A percentile compares a stretch with the other conserved stretches of the same genome.
phyloP scores from a whole-genome alignment of 2,113 vertebrate genomes.

The Damaliscus lunatus region DNA sequence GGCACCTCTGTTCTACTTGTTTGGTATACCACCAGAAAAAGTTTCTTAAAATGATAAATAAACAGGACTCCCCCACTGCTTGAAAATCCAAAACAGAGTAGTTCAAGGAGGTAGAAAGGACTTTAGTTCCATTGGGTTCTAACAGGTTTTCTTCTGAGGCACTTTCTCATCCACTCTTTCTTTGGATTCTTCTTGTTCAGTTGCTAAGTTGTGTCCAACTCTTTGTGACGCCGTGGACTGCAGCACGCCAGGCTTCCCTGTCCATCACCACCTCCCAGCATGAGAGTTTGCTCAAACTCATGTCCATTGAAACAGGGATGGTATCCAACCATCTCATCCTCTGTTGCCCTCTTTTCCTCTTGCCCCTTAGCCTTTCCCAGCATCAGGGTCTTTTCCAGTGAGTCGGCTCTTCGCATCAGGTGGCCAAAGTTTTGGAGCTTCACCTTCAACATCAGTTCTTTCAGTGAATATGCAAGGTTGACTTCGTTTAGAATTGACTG shows the following conservation, averaged over 20 bases:
- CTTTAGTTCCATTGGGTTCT: neutral
- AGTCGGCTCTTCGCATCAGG: neutral
- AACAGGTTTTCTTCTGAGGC: neutral
- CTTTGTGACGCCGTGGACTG: neutral
- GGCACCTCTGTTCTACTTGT: neutral
- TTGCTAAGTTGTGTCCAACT: neutral
- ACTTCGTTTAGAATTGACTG: neutral
- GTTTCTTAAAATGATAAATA: neutral
- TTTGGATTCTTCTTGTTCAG: neutral
- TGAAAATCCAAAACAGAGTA: neutral
- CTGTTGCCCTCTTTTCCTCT: neutral
- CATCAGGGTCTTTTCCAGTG: neutral
- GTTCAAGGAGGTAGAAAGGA: neutral
- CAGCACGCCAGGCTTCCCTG: neutral
- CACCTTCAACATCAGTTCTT: neutral
- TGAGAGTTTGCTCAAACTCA: neutral
- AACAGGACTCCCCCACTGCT: neutral
- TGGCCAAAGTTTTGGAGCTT: neutral
- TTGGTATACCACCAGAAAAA: neutral
- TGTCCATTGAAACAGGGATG: neutral
- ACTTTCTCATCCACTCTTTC: neutral
- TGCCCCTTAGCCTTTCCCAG: neutral
- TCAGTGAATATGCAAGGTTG: neutral
- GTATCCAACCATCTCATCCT: neutral
- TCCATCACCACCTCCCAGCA: neutral